Conservation (phyloP, 2,888 invertebrate species). For the Thecophora atra region DNA sequence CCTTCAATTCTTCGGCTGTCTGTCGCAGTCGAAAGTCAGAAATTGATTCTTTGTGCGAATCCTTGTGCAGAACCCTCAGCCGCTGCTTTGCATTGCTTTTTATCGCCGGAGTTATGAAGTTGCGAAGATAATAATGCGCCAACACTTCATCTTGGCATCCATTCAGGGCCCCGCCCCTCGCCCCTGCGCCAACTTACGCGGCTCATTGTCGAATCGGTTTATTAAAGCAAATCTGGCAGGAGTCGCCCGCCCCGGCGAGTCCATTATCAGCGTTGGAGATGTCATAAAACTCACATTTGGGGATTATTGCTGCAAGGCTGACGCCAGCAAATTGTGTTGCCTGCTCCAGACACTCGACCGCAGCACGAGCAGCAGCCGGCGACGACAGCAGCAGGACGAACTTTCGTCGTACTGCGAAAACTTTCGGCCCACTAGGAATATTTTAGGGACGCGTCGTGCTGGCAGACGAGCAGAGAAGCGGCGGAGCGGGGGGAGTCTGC, state of each 20-base stretch:
- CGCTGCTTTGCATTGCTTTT: conserved; percentile 21
- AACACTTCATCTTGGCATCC: conserved; percentile 64
- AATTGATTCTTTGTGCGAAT: neutral
- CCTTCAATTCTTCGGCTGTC: neutral
- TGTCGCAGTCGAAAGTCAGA: conserved; percentile 8
- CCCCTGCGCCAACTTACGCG: conserved; percentile 36
- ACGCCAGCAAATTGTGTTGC: conserved; percentile 39
- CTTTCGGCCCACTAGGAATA: conserved; percentile 29
- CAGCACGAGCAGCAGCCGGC: neutral
- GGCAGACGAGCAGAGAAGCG: neutral
- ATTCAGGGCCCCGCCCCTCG: conserved; percentile 50
- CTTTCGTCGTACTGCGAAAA: conserved; percentile 23
- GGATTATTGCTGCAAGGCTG: conserved; percentile 38
- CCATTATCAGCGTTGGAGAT: conserved; percentile 40
- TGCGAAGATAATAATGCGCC: conserved; percentile 64
- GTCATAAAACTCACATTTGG: conserved; percentile 46
- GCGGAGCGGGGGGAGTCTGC: neutral
- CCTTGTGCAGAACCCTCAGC: no score
- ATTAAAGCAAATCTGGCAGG: conserved; percentile 34
- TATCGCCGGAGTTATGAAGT: conserved; percentile 58
- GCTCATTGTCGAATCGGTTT: conserved; percentile 39
- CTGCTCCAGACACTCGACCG: neutral
- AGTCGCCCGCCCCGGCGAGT: conserved; percentile 14
- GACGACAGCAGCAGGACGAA: conserved; percentile 10
- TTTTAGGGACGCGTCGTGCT: conserved; percentile 26